Evolutionary conservation across 2,797 vertebrate species (phyloP), one percentile per base, ranked within the genome.

Genomic region (Sebastiscus tertius): DNA sequence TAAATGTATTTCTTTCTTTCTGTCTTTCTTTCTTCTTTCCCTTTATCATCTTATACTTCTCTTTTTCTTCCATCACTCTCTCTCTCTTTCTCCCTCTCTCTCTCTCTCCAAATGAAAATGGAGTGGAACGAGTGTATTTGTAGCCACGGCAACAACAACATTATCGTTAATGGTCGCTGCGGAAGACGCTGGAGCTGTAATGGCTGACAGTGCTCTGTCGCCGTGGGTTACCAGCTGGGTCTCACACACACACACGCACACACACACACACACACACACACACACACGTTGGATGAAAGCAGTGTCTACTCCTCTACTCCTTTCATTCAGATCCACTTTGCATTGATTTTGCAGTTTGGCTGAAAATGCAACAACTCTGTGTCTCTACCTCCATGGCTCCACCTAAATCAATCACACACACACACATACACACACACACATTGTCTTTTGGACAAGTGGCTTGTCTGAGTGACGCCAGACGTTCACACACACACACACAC

Each of bases 301-400:
- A 74, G 81, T 80, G 83, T 88, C 83, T 88, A 73, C 87, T 85
- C 65, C 77, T 88, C 83, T 87, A 69, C 84, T 85, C 68, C 80
- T 88, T 90, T 92, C 81, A 89, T 92, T 91, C 87, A 91, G 80
- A 94, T 88, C 87, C 91, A 92, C 89, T 94, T 93, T 90, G 88
- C 90, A 94, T 94, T 93, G 93, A 94, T 94, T 94, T 94, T 92
- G 86, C 93, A 94, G 90, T 94, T 94, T 92, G 83, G 87, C 80
- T 91, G 85, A 92, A 92, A 94, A 93, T 72, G 87, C 83, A 88
- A 87, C 91, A 93, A 92, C 87, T 88, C 81, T 79, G 82, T 78
- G 88, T 92, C 89, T 93, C 87, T 87, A 91, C 89, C 90, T 93
- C 80, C 34, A 63, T 84, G 89, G 89, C 91, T 92, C 90, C 86